A percentile compares a stretch with the other conserved stretches of the same genome.
phyloP scores from a whole-genome alignment of 2,113 vertebrate species.

The Pelecanoides urinatrix region DNA sequence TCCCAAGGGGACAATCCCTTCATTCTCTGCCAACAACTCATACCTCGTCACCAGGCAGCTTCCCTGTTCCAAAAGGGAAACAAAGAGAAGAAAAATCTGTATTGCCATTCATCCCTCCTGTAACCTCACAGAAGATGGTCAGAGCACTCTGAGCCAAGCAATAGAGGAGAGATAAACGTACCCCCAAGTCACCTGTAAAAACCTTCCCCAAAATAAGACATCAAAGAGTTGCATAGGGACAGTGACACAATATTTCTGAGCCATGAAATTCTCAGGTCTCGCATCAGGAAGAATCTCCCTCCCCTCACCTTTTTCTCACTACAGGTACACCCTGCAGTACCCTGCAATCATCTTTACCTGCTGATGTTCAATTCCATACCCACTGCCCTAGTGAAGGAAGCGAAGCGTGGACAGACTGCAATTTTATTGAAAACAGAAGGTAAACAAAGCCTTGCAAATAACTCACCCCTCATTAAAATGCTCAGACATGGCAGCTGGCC shows the following conservation, averaged over 20 bases:
- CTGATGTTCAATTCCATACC: background rate
- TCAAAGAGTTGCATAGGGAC: background rate
- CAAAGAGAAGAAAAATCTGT: background rate
- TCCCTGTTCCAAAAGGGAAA: background rate
- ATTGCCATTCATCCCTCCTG: background rate
- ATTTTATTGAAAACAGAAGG: background rate
- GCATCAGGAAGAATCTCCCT: background rate
- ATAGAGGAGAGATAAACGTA: background rate
- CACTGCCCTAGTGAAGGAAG: background rate
- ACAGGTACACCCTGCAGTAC: background rate
- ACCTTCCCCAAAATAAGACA: background rate
- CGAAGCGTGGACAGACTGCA: background rate
- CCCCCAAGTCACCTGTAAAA: background rate
- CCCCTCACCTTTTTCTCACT: background rate
- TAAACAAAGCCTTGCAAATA: background rate
- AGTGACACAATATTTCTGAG: background rate
- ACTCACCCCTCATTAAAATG: background rate
- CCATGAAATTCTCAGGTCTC: background rate
- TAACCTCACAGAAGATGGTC: background rate
- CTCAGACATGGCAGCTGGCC: background rate
- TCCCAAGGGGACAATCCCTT: background rate
- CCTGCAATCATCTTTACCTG: background rate
- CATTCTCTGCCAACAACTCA: background rate
- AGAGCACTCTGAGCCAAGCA: background rate
- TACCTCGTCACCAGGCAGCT: background rate